These are phyloP conservation scores for Nixonia krombeini DNA, from an alignment of 1,140 invertebrate genomes.

Conservation along the genomic window DNA sequence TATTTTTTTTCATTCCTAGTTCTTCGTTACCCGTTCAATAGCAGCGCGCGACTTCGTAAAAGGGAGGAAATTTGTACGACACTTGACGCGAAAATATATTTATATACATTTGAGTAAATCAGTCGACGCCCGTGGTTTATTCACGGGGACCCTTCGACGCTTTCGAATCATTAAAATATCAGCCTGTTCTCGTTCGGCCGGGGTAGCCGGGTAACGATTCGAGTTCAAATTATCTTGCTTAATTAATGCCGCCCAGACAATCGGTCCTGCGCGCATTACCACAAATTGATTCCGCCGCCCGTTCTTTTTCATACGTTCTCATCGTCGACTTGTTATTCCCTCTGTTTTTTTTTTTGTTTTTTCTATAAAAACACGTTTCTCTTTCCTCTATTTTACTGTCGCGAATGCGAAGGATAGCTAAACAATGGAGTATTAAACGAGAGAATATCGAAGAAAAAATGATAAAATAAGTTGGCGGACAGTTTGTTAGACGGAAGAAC, in stretches of 20 bases:
- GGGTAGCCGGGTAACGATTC: slow-evolving; percentile 12
- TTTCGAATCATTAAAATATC: slow-evolving; percentile 46
- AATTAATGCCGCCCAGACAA: slow-evolving; percentile 42
- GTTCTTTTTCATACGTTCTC: too few species aligned
- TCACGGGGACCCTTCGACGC: slow-evolving; percentile 36
- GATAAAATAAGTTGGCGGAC: too few species aligned
- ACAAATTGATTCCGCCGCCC: slow-evolving; percentile 37
- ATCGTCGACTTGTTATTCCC: too few species aligned
- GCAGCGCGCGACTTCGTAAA: background rate
- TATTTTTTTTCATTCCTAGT: background rate
- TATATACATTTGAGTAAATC: slow-evolving; percentile 37
- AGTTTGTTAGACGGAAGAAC: too few species aligned
- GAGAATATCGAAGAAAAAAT: too few species aligned
- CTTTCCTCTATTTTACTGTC: too few species aligned
- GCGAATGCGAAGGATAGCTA: too few species aligned
- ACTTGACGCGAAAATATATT: slow-evolving; percentile 13
- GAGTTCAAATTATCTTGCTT: slow-evolving; percentile 41
- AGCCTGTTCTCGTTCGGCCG: slow-evolving; percentile 15
- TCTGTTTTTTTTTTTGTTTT: too few species aligned
- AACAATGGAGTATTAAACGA: too few species aligned
- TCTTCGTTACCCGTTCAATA: slow-evolving; percentile 4
- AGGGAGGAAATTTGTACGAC: slow-evolving; percentile 1
- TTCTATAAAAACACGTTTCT: too few species aligned
- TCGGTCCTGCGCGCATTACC: slow-evolving; percentile 11
- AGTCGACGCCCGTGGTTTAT: slow-evolving; percentile 34